Evolutionary conservation across 35 echinoderm and acorn worm genomes (phyloP), one percentile per base, ranked within the genome.

Genomic region (Ophiothrix spiculata): DNA sequence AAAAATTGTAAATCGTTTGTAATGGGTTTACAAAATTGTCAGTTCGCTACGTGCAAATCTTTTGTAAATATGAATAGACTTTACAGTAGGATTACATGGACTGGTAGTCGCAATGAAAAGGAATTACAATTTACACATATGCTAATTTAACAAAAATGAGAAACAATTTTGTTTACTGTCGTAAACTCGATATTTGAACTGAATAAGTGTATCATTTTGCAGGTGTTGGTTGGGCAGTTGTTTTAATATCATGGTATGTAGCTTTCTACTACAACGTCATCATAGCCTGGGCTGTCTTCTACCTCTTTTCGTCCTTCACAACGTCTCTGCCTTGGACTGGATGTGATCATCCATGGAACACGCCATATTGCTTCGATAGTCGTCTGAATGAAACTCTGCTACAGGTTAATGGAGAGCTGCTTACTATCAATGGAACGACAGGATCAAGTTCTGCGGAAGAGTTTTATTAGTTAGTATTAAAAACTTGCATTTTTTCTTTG

Each of bases 201-300:
- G n/a, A n/a, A n/a, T n/a, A n/a, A n/a, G n/a, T n/a, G n/a, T n/a
- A n/a, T n/a, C n/a, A n/a, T n/a, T n/a, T 60, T 39, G 13, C 83
- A 93, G 92, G 92, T 37, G 87, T 88, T 19, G 92, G 92, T 11
- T 93, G 92, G 92, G 87, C 92, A 11, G 92, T 93, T 23, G 87
- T 93, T 1, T 60, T 93, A 12, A 93, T 93, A 4, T 56, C 92
- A 36, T 93, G 83, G 81, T 93, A 93, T 41, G 92, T 93, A 12
- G 92, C 82, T 14, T 89, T 93, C 56, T 89, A 85, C 78, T 93
- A 93, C 86, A 93, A 89, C 81, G 87, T 90, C 39, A 77, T 93
- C 36, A 89, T 89, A 64, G 87, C 87, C 77, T 93, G 92, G 92
- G 89, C 92, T 0, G 64, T 93, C 14, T 93, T 86, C 82, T 93